A percentile compares a stretch with the other conserved stretches of the same genome.
Evolutionary conservation across 2,797 vertebrate species (phyloP).

Genomic region (Pseudotriccus pelzelni): DNA sequence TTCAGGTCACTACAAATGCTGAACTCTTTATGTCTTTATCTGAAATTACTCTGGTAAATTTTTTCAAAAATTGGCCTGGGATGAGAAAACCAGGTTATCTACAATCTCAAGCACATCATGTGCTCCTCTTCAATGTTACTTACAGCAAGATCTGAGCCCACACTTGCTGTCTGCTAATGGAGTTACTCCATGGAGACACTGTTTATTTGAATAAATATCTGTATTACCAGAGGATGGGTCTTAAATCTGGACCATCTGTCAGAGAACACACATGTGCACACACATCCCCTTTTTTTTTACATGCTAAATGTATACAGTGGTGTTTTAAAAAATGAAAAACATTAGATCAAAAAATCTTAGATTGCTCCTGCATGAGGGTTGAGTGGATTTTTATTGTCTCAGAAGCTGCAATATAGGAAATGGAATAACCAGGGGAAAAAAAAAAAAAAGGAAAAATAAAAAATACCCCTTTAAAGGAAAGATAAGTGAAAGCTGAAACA

Average conservation of each 20-base stretch:
- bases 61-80: neutral
- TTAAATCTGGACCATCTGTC: neutral
- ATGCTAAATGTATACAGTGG: neutral
- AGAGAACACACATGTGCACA: neutral
- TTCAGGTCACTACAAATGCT: neutral
- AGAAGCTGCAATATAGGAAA: neutral
- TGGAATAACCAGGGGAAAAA: neutral
- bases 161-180: neutral
- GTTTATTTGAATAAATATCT: neutral
- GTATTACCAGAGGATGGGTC: neutral
- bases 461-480: neutral
- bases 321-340: neutral
- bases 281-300: rapidly evolving
- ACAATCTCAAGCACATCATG: neutral
- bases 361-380: neutral
- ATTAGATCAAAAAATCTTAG: neutral
- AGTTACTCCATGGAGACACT: neutral
- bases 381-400: neutral
- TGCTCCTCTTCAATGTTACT: neutral
- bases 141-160: neutral
- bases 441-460: neutral
- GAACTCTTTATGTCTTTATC: neutral
- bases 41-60: slow-evolving; percentile 7
- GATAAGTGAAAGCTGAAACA: neutral
- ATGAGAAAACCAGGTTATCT: neutral